Base-by-base conservation (phyloP, 2,113 vertebrate genomes). In the Nansenia antarctica region DNA sequence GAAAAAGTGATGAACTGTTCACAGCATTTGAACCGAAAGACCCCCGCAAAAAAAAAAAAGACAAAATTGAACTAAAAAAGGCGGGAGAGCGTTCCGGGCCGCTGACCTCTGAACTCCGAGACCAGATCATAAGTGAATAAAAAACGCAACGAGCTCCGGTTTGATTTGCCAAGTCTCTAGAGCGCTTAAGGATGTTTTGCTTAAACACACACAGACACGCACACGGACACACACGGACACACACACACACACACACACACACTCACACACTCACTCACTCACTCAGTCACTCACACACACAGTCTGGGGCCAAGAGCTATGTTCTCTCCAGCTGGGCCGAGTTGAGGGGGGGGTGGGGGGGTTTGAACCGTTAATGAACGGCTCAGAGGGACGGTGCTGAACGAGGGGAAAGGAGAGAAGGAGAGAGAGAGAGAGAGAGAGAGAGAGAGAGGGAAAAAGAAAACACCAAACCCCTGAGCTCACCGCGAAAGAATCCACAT, bases 401-500 rank as follows among this genome's bases (percentile, higher is more conserved):
- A 72, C 29, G 15, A 65, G 57, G 49, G 54, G 34, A 52, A 34
- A 32, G 49, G 27, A 18, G 53, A 35, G n/a, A 53, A 18, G 57
- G n/a, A 53, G 18, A 57, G n/a, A 49, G 12, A 68, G n/a, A 11
- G 31, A 55, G 26, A 34, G 64, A 66, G 64, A 54, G 30, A 20
- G 22, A 55, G 35, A 65, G 11, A 57, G 26, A 34, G 27, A 27
- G 35, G 35, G 5, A 45, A 32, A 35, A 58, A 26, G 71, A 76
- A 67, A 80, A 70, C 62, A 80, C 52, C 54, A 80, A 82, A 65
- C 60, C 66, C 74, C 82, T 88, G 83, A 88, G 85, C 77, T 91
- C 89, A 87, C 86, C 72, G 85, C 77, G 73, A 68, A 88, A 83
- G 81, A 88, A 85, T 89, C 79, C 80, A 66, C 77, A 74, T 83